These are phyloP conservation scores for Polyommatus icarus DNA, from an alignment of 2,888 invertebrate species.

Conservation along the genomic window DNA sequence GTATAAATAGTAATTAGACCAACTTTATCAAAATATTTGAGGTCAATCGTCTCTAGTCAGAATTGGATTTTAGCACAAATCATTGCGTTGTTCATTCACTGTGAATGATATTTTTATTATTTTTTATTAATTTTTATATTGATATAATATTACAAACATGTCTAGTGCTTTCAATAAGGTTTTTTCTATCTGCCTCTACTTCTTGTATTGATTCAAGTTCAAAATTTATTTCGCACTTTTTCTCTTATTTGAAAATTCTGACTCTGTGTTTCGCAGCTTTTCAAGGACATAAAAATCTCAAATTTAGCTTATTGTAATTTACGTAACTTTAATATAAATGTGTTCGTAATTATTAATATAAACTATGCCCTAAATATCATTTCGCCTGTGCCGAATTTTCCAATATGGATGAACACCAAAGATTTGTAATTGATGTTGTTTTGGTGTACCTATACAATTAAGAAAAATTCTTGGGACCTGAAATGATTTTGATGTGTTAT, in stretches of 20 bases:
- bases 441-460: constrained; percentile 74
- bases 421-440: constrained; percentile 74
- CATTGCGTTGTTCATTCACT: constrained; percentile 45
- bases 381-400: constrained; percentile 71
- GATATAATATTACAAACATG: not conserved
- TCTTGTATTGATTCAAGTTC: not conserved
- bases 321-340: constrained; percentile 67
- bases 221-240: not conserved
- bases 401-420: constrained; percentile 78
- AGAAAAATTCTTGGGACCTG: constrained; percentile 80
- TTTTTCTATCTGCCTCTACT: constrained; percentile 35
- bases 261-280: constrained; percentile 75
- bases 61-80: constrained; percentile 65
- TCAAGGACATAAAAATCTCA: constrained; percentile 75
- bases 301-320: constrained; percentile 68
- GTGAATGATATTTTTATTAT: constrained; percentile 31
- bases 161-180: not conserved
- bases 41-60: constrained; percentile 73
- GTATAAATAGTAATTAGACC: constrained; percentile 42
- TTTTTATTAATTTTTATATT: not conserved
- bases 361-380: constrained; percentile 55
- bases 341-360: constrained; percentile 73
- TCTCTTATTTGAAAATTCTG: constrained; percentile 47
- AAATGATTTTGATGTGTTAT: constrained; percentile 73
- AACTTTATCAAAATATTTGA: constrained; percentile 46